These are phyloP conservation scores for Hypotaenidia philippensis DNA, from an alignment of 2,797 vertebrate species.

Conservation along the genomic window DNA sequence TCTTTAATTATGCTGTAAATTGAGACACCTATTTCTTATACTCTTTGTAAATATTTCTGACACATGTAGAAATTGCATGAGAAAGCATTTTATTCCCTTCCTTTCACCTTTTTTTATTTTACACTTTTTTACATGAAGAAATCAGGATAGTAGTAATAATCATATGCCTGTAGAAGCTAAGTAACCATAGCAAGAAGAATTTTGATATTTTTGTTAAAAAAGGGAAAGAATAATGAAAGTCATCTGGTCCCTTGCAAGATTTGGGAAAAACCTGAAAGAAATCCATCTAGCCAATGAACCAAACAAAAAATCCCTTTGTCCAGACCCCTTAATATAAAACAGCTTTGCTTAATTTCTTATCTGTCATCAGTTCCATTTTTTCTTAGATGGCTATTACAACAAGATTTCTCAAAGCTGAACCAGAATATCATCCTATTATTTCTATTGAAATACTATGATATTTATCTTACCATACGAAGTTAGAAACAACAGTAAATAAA, in stretches of 20 bases:
- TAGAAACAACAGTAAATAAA: not conserved
- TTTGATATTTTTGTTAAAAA: not conserved
- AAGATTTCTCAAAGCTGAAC: not conserved
- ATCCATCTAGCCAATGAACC: not conserved
- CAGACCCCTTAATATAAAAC: slow-evolving; percentile 27
- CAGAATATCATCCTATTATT: not conserved
- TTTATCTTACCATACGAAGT: not conserved
- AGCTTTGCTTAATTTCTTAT: slow-evolving; percentile 55
- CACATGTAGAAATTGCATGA: not conserved
- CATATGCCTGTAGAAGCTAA: not conserved
- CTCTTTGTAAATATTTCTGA: not conserved
- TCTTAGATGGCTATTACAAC: slow-evolving; percentile 3
- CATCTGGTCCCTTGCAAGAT: not conserved
- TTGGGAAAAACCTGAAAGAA: not conserved
- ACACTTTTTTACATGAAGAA: not conserved
- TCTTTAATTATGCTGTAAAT: not conserved
- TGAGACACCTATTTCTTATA: not conserved
- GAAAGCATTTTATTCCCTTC: not conserved
- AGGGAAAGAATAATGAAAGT: not conserved
- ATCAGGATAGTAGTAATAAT: not conserved
- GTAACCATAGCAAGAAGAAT: not conserved
- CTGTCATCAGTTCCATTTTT: slow-evolving; percentile 48
- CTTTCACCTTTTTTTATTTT: not conserved
- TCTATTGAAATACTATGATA: not conserved
- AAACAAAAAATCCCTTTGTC: slow-evolving; percentile 34